Percentiles rank a stretch among this genome's conserved stretches.
Conservation (phyloP, 2,113 vertebrate species). For the Anolis sagrei region DNA sequence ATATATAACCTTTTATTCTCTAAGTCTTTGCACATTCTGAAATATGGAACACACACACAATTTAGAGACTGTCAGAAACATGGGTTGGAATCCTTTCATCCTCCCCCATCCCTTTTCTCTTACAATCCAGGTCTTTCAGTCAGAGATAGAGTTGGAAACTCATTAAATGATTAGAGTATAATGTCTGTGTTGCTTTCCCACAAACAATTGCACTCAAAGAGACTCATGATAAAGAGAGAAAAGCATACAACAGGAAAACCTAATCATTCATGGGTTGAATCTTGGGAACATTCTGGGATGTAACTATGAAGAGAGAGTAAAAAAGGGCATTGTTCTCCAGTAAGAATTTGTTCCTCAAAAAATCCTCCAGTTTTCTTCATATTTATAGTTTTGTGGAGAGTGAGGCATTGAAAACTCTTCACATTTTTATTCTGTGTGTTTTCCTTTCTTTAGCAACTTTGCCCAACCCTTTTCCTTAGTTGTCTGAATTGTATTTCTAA, state of each 20-base stretch:
- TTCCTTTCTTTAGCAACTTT: too few species aligned
- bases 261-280: neutral
- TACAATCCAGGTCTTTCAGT: neutral
- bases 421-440: too few species aligned
- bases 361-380: too few species aligned
- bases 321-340: too few species aligned
- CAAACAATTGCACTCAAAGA: neutral
- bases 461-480: too few species aligned
- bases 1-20: neutral
- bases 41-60: constrained; percentile 7
- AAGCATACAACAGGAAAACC: neutral
- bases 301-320: too few species aligned
- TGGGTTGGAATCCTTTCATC: neutral
- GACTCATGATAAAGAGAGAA: neutral
- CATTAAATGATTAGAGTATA: neutral
- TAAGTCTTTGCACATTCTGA: neutral
- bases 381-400: too few species aligned
- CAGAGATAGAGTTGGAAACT: neutral
- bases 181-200: neutral
- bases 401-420: too few species aligned
- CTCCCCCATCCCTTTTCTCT: constrained; percentile 20
- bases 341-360: too few species aligned
- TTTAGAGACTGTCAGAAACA: neutral
- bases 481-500: too few species aligned
- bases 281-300: neutral